phyloP scores from a whole-genome alignment of 1,140 invertebrate genomes.

The Calosoma granatense region DNA sequence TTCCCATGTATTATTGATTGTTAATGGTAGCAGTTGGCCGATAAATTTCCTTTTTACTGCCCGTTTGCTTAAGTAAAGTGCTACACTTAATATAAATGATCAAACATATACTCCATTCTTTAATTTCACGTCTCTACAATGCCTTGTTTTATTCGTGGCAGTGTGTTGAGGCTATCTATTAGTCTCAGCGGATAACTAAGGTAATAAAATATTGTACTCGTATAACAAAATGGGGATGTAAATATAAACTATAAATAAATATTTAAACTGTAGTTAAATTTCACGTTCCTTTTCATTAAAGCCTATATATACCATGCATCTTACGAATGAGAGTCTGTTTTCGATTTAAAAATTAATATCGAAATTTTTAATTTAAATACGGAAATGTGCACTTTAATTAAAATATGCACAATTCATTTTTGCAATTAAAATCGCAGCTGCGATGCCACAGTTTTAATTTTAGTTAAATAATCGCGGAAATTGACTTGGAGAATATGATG shows the following conservation, averaged over 20 bases:
- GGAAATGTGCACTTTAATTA: constrained; percentile 4
- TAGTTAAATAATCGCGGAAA: constrained; percentile 8
- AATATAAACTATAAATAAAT: too few species aligned
- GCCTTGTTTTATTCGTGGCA: too few species aligned
- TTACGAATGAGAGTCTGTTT: too few species aligned
- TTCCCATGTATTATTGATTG: neutral
- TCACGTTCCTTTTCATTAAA: too few species aligned
- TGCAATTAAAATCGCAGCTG: constrained; percentile 8
- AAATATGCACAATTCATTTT: constrained; percentile 9
- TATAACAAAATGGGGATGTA: too few species aligned
- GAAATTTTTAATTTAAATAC: neutral
- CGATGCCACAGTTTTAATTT: constrained; percentile 2
- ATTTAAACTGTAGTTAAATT: too few species aligned
- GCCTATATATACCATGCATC: too few species aligned
- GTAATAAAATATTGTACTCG: too few species aligned
- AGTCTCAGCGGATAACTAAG: too few species aligned
- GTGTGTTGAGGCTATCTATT: too few species aligned
- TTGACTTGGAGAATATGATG: constrained; percentile 6
- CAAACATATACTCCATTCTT: too few species aligned
- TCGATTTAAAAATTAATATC: neutral
- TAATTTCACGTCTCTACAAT: neutral
- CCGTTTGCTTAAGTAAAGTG: neutral
- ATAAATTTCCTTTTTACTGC: neutral
- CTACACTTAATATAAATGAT: neutral
- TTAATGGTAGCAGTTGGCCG: neutral